Percentiles rank a stretch among this genome's conserved stretches.
These are phyloP conservation scores for Trogon melanurus DNA, from an alignment of 2,113 vertebrate genomes.

Conservation along the genomic window DNA sequence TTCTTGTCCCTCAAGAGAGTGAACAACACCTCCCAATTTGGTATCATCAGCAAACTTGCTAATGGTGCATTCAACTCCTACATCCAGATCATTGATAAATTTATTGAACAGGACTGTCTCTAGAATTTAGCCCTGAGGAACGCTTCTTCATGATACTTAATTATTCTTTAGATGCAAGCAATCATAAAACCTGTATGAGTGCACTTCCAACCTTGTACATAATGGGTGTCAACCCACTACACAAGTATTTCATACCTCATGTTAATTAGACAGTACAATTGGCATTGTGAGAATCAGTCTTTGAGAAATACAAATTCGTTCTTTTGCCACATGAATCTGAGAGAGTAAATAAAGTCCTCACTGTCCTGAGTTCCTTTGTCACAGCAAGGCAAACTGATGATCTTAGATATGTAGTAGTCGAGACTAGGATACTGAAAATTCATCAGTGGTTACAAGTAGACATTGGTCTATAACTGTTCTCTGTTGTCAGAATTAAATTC, in stretches of 20 bases:
- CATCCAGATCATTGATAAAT: not conserved
- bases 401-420: not conserved
- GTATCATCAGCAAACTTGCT: not conserved
- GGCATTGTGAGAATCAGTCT: not conserved
- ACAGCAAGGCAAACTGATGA: not conserved
- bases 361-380: not conserved
- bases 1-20: not conserved
- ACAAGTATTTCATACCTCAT: not conserved
- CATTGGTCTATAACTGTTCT: not conserved
- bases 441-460: not conserved
- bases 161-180: not conserved
- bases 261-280: not conserved
- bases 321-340: not conserved
- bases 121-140: not conserved
- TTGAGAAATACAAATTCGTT: not conserved
- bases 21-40: not conserved
- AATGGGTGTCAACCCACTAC: not conserved
- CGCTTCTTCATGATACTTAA: not conserved
- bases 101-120: not conserved
- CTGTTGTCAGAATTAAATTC: not conserved
- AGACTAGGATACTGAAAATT: not conserved
- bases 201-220: not conserved
- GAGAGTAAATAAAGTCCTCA: not conserved
- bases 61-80: no score
- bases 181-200: not conserved